These are phyloP conservation scores for Drosophila vallismaia DNA, from an alignment of 2,888 invertebrate genomes.

Conservation along the genomic window DNA sequence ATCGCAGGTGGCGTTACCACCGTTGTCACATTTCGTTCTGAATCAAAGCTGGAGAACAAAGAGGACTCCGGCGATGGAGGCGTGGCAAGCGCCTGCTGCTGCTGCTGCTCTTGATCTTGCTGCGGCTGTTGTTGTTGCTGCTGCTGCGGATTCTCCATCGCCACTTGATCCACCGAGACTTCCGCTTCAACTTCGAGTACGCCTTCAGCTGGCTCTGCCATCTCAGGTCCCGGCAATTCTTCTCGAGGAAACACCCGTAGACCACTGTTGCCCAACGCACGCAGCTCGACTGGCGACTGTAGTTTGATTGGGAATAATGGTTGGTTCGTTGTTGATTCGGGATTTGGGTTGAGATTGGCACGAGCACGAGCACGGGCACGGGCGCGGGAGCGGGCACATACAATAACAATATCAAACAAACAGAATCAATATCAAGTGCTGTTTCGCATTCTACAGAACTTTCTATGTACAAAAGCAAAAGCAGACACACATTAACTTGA, in stretches of 20 bases:
- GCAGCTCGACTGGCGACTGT: slow-evolving; percentile 48
- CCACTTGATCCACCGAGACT: not conserved
- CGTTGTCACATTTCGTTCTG: not conserved
- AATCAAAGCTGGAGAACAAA: slow-evolving; percentile 21
- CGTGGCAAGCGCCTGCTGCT: slow-evolving; percentile 13
- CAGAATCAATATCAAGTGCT: slow-evolving; percentile 22
- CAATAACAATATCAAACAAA: slow-evolving; percentile 16
- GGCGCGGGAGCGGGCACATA: slow-evolving; percentile 28
- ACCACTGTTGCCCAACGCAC: slow-evolving; percentile 46
- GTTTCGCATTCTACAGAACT: slow-evolving; percentile 4
- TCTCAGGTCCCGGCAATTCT: slow-evolving; percentile 14
- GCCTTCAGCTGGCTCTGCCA: slow-evolving; percentile 1
- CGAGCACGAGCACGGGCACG: slow-evolving; percentile 9
- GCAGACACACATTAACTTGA: not conserved
- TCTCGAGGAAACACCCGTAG: slow-evolving; percentile 58
- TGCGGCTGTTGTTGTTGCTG: slow-evolving; percentile 9
- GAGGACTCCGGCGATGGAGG: slow-evolving; percentile 24
- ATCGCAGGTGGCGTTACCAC: slow-evolving; percentile 2
- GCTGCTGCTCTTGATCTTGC: slow-evolving; percentile 6
- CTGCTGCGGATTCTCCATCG: not conserved
- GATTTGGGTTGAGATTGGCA: slow-evolving; percentile 1
- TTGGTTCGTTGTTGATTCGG: slow-evolving; percentile 5
- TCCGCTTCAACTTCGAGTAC: not conserved
- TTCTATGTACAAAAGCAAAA: not conserved
- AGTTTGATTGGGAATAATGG: slow-evolving; percentile 5